These are phyloP conservation scores for Drosophila saltans DNA, from an alignment of 1,140 invertebrate species.

Conservation along the genomic window DNA sequence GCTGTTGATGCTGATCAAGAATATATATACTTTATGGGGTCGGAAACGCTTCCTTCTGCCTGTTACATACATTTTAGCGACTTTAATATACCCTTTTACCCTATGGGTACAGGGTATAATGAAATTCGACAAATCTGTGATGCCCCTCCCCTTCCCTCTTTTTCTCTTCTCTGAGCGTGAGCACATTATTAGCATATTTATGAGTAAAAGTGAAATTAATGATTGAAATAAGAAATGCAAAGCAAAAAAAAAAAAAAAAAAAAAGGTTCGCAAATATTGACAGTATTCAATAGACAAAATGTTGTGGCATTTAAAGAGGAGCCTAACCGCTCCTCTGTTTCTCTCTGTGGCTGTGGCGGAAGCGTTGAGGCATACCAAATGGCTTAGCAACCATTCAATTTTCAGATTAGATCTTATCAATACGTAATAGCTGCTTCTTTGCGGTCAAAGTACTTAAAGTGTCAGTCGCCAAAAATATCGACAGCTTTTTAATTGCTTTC, in stretches of 20 bases:
- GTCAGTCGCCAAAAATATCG: conserved; percentile 39
- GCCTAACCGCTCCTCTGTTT: neutral
- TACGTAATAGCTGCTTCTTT: conserved; percentile 35
- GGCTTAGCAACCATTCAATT: conserved; percentile 26
- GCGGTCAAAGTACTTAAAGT: conserved; percentile 35
- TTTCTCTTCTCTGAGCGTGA: conserved; percentile 36
- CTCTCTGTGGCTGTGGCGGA: conserved; percentile 2
- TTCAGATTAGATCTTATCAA: conserved; percentile 22
- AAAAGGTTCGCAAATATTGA: conserved; percentile 74
- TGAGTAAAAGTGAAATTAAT: conserved; percentile 81
- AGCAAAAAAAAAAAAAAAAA: conserved; percentile 25
- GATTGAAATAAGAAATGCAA: conserved; percentile 43
- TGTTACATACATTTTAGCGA: no score
- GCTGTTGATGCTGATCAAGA: no score
- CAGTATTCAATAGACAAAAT: conserved; percentile 34
- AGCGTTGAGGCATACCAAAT: conserved; percentile 45
- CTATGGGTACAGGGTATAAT: no score
- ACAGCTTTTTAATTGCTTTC: conserved; percentile 50
- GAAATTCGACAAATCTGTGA: neutral
- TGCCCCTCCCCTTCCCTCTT: neutral
- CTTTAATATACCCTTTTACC: no score
- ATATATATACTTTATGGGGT: no score
- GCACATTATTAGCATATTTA: conserved; percentile 75
- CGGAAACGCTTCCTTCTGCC: no score
- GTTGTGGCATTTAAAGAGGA: conserved; percentile 26